Conservation (phyloP, 2,888 invertebrate species). For the Strigamia crassipes region DNA sequence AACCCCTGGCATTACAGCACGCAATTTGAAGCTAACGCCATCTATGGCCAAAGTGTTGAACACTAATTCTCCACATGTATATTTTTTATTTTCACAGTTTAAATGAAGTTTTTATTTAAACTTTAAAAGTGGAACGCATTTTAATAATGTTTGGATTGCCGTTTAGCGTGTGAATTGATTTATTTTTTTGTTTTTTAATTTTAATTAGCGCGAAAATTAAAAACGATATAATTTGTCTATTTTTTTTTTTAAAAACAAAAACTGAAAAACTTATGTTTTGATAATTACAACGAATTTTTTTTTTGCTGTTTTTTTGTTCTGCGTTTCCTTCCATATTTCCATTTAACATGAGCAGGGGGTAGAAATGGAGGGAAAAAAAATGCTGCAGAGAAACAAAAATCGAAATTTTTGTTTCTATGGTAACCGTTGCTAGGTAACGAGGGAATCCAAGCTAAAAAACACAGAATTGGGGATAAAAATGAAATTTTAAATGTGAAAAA, state of each 20-base stretch:
- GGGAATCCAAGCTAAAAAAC: conserved; percentile 38
- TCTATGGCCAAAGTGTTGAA: neutral
- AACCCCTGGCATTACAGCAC: neutral
- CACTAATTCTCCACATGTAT: neutral
- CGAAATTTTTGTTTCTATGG: conserved; percentile 30
- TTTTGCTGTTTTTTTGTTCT: neutral
- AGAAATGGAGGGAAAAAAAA: conserved; percentile 13
- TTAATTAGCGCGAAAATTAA: neutral
- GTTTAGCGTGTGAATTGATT: neutral
- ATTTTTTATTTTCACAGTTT: neutral
- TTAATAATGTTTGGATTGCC: neutral
- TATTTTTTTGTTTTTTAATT: neutral
- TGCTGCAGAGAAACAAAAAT: conserved; percentile 13
- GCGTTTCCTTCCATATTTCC: neutral
- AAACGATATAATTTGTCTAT: no score
- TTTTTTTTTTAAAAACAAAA: neutral
- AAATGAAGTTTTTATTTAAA: neutral
- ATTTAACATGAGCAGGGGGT: neutral
- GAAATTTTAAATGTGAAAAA: neutral
- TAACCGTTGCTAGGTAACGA: conserved; percentile 4
- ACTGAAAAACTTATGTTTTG: neutral
- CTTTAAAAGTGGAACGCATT: neutral
- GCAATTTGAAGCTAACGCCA: neutral
- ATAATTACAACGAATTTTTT: neutral
- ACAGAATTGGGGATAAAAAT: neutral